Base-by-base conservation (phyloP, 1,140 invertebrate species). In the Brachionus calyciflorus region DNA sequence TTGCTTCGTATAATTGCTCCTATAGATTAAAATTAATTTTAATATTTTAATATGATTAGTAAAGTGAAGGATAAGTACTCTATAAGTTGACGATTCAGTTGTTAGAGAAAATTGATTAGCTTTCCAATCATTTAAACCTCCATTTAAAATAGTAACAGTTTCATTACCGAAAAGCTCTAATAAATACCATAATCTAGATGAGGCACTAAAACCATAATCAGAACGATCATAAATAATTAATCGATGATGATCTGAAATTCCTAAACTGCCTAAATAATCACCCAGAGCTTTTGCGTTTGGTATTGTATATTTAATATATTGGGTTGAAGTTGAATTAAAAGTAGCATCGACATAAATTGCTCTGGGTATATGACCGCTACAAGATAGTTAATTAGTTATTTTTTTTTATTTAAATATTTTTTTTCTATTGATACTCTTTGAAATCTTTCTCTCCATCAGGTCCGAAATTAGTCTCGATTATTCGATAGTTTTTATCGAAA, bases 91-190 rank as follows among this genome's bases (percentile, higher is more conserved):
- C 10, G 26, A 10, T 41, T 65, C 30, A 21, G 17, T 41, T 12
- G 60, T 19, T 1, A 37, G 1, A 6, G 9, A 3, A 41, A 21
- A 44, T 7, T 41, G 6, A 44, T 44, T 65, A 28, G n/a, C 1
- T n/a, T 33, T 51, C 80, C 80, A 81, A 70, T 79, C 78, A 28
- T 78, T 57, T 12, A 78, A 60, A 12, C 80, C 80, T 19, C 80
- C 80, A 76, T 81, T 69, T 37, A 81, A 60, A 41, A 81, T 70
- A 14, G 77, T 79, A 10, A 81, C 78, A 3, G 60, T 78, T 2
- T 78, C 24, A 12, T 79, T 77, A 9, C 80, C 79, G 69, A 77
- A 80, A 0, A 78, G 14, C 78, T 80, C 48, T 19, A 81, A 78
- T 40, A 78, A 78, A 79, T 79, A 81, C 78, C 78, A 80, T 0